Evolutionary conservation across 2,797 vertebrate genomes (phyloP).

Genomic region (Acanthopagrus latus): DNA sequence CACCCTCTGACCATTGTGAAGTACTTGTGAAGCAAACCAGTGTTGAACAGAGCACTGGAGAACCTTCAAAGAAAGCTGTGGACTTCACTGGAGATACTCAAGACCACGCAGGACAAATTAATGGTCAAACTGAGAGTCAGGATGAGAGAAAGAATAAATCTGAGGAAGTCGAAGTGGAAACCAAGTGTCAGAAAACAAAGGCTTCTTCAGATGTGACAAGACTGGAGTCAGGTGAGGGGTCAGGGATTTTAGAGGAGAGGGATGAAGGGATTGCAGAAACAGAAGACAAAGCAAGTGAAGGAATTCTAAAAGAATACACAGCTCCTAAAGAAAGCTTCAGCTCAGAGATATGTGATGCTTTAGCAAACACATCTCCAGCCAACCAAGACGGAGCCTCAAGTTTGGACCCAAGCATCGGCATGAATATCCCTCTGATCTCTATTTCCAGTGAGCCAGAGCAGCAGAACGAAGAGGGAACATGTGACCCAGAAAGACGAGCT

Average conservation of each 20-base stretch:
- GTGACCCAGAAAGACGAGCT: slow-evolving; percentile 25
- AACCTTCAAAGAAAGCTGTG: slow-evolving; percentile 31
- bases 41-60: slow-evolving; percentile 4
- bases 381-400: slow-evolving; percentile 12
- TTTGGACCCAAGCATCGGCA: slow-evolving; percentile 10
- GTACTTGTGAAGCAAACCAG: slow-evolving; percentile 22
- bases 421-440: slow-evolving; percentile 58
- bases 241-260: slow-evolving; percentile 39
- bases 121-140: slow-evolving; percentile 20
- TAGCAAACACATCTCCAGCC: slow-evolving; percentile 6
- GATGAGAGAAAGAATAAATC: slow-evolving; percentile 15
- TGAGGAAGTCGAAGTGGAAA: slow-evolving; percentile 45
- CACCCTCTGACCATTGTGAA: not conserved
- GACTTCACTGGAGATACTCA: slow-evolving; percentile 20
- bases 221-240: slow-evolving; percentile 7
- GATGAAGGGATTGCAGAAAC: slow-evolving; percentile 17
- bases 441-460: slow-evolving; percentile 60
- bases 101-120: slow-evolving; percentile 13
- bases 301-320: not conserved
- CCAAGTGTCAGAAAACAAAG: slow-evolving; percentile 47
- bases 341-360: slow-evolving; percentile 9
- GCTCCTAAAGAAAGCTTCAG: slow-evolving; percentile 31
- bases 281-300: slow-evolving; percentile 40
- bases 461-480: slow-evolving; percentile 22
- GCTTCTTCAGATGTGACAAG: slow-evolving; percentile 43